phyloP scores from a whole-genome alignment of 2,888 invertebrate species.

The Gnatocerus cornutus region DNA sequence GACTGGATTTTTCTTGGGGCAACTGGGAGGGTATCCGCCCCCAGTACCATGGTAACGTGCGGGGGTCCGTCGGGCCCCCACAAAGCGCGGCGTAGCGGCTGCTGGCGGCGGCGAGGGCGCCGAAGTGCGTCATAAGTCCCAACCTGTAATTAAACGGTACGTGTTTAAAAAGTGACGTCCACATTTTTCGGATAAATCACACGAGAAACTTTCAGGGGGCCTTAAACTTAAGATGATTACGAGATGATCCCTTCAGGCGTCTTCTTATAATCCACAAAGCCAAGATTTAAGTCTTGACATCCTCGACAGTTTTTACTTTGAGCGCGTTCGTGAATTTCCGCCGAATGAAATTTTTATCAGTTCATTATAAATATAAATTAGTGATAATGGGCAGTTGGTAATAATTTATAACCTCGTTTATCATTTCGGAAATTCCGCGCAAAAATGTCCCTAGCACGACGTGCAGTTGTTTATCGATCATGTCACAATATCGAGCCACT shows the following conservation, averaged over 20 bases:
- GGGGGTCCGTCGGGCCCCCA: slow-evolving; percentile 68
- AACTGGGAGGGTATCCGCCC: slow-evolving; percentile 73
- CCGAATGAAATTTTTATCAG: slow-evolving; percentile 25
- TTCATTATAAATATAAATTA: slow-evolving; percentile 28
- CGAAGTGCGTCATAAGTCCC: slow-evolving; percentile 88
- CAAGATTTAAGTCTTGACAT: slow-evolving; percentile 39
- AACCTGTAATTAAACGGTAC: slow-evolving; percentile 74
- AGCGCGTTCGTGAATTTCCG: slow-evolving; percentile 3
- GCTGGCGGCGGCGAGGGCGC: slow-evolving; percentile 79
- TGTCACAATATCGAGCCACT: slow-evolving; percentile 70
- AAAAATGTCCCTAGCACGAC: slow-evolving; percentile 26
- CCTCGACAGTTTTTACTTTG: slow-evolving; percentile 37
- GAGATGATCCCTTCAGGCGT: slow-evolving; percentile 60
- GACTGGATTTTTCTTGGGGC: slow-evolving; percentile 74
- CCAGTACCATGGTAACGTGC: slow-evolving; percentile 79
- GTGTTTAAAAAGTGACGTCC: no score
- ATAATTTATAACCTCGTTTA: slow-evolving; percentile 22
- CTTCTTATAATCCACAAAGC: slow-evolving; percentile 54
- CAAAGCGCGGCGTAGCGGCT: slow-evolving; percentile 80
- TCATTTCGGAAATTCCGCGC: slow-evolving; percentile 9
- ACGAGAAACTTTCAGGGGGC: slow-evolving; percentile 33
- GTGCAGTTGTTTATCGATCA: slow-evolving; percentile 68
- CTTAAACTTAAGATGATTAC: slow-evolving; percentile 45
- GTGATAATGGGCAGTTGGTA: slow-evolving; percentile 9
- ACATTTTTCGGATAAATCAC: slow-evolving; percentile 8